phyloP scores from a whole-genome alignment of 2,797 vertebrate genomes.

The Telmatherina bonti region DNA sequence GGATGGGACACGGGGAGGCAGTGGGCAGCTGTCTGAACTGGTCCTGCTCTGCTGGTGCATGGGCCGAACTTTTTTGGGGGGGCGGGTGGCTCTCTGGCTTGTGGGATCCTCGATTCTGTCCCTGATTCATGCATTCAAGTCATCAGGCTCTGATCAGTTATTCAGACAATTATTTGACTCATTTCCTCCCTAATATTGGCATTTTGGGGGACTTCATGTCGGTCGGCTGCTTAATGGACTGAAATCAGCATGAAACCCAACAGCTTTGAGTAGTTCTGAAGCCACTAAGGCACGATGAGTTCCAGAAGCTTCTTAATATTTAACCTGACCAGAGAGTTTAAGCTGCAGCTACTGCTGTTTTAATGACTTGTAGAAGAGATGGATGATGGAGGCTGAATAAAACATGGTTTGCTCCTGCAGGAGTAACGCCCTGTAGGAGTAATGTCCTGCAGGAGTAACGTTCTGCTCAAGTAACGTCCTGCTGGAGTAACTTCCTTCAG shows the following conservation, averaged over 20 bases:
- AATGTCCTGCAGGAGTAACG: too few relatives aligned
- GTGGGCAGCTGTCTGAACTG: too few relatives aligned
- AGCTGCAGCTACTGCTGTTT: conserved; percentile 22
- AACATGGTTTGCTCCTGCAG: too few relatives aligned
- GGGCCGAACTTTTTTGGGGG: too few relatives aligned
- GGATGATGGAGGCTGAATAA: conserved; percentile 42
- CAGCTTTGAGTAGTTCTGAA: conserved; percentile 12
- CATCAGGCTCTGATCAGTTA: conserved; percentile 22
- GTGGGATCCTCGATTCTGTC: too few relatives aligned
- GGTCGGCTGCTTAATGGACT: conserved; percentile 39
- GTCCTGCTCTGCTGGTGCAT: too few relatives aligned
- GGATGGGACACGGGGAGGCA: too few relatives aligned
- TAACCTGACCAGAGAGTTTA: conserved; percentile 43
- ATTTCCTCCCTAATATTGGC: conserved; percentile 47
- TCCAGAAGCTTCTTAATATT: conserved; percentile 54
- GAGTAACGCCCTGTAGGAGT: too few relatives aligned
- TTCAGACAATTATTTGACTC: conserved; percentile 52
- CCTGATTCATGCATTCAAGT: conserved; percentile 2
- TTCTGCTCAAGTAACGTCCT: too few relatives aligned
- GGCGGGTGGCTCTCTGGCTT: too few relatives aligned
- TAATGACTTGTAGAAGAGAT: conserved; percentile 58
- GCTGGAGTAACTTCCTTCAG: too few relatives aligned
- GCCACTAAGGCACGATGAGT: conserved; percentile 34
- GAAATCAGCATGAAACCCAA: conserved; percentile 5
- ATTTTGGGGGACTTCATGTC: not conserved